Percentiles rank a stretch among this genome's conserved stretches.
These are phyloP conservation scores for Beris morrisii DNA, from an alignment of 2,888 invertebrate genomes.

Conservation along the genomic window DNA sequence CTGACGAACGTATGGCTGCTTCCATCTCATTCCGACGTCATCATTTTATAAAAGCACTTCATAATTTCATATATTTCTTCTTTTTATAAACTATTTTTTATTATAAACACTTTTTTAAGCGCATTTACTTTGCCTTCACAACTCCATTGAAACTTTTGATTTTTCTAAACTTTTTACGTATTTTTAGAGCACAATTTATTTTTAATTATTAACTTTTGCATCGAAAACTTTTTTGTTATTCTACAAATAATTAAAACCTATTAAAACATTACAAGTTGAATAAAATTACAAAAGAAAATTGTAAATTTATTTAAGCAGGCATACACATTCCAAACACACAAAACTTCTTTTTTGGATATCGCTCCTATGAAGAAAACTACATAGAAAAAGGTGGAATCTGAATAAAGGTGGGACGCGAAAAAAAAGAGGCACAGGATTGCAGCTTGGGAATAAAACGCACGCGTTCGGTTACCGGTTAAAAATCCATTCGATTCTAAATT, in stretches of 20 bases:
- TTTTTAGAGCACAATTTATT: background rate
- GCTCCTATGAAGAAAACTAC: no score
- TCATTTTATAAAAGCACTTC: slow-evolving; percentile 42
- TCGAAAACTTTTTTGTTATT: background rate
- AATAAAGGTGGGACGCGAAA: no score
- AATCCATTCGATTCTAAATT: no score
- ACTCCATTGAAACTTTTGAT: background rate
- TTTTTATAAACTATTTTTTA: slow-evolving; percentile 15
- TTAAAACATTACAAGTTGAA: background rate
- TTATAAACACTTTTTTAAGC: slow-evolving; percentile 2
- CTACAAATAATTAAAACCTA: background rate
- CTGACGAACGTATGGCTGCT: slow-evolving; percentile 58
- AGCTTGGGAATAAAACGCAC: no score
- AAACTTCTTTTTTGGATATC: no score
- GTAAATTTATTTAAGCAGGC: no score
- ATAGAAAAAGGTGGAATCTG: no score
- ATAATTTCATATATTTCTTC: slow-evolving; percentile 31
- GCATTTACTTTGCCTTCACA: slow-evolving; percentile 10
- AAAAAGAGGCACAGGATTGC: no score
- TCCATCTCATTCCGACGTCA: slow-evolving; percentile 58
- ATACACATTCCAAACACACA: no score
- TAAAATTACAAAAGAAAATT: no score
- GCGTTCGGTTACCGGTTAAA: no score
- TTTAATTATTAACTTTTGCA: slow-evolving; percentile 16
- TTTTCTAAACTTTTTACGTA: slow-evolving; percentile 6